Evolutionary conservation across 2,888 invertebrate genomes (phyloP).

Genomic region (Lasius platythorax): DNA sequence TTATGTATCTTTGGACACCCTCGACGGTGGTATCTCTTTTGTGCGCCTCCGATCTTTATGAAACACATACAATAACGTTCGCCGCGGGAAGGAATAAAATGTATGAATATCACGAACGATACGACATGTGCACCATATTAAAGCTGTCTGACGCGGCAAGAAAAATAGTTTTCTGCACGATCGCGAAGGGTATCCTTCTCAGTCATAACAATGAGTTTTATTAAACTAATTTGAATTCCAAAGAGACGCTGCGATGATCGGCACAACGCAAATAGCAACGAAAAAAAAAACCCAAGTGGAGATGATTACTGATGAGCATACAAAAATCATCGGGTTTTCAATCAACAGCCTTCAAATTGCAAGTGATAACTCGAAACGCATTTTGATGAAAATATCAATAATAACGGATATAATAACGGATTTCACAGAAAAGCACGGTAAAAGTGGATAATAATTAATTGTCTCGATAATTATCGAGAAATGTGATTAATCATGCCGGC

Average conservation of each 20-base stretch:
- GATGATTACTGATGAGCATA: neutral
- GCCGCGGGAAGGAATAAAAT: slow-evolving; percentile 58
- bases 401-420: slow-evolving; percentile 37
- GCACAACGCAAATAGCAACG: neutral
- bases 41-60: slow-evolving; percentile 57
- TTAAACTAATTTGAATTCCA: slow-evolving; percentile 40
- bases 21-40: slow-evolving; percentile 50
- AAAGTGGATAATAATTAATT: slow-evolving; percentile 72
- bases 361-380: slow-evolving; percentile 10
- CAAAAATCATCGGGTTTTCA: neutral
- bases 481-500: slow-evolving; percentile 80
- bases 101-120: slow-evolving; percentile 53
- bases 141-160: slow-evolving; percentile 62
- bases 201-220: slow-evolving; percentile 40
- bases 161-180: slow-evolving; percentile 62
- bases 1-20: slow-evolving; percentile 48
- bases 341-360: slow-evolving; percentile 3
- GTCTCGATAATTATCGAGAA: slow-evolving; percentile 82
- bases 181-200: slow-evolving; percentile 49
- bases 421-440: slow-evolving; percentile 14
- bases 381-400: slow-evolving; percentile 33
- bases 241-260: neutral
- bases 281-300: neutral
- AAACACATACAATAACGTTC: slow-evolving; percentile 55
- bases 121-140: slow-evolving; percentile 56